These are phyloP conservation scores for Pimephales promelas DNA, from an alignment of 2,113 vertebrate species.

Conservation along the genomic window DNA sequence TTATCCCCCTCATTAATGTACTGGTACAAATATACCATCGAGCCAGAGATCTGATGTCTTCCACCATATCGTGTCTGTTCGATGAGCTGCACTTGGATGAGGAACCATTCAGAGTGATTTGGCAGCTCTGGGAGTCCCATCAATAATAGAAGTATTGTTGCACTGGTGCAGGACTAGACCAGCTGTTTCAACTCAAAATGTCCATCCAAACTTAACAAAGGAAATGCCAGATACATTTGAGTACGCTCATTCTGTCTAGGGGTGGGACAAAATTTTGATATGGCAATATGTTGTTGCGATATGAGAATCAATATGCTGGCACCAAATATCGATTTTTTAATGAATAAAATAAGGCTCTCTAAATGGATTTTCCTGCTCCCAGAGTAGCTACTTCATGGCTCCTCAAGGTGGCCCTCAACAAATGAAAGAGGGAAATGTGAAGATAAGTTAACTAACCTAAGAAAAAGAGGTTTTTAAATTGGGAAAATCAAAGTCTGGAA, in stretches of 20 bases:
- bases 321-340: too few species aligned
- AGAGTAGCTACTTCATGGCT: too few species aligned
- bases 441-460: too few species aligned
- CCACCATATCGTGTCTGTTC: slow-evolving; percentile 64
- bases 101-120: slow-evolving; percentile 66
- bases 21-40: slow-evolving; percentile 66
- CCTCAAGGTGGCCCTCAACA: too few species aligned
- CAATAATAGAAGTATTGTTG: slow-evolving; percentile 77
- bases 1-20: slow-evolving; percentile 75
- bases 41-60: slow-evolving; percentile 57
- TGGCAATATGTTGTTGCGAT: too few species aligned
- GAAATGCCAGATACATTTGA: not conserved
- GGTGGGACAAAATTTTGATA: too few species aligned
- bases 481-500: too few species aligned
- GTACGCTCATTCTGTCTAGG: not conserved
- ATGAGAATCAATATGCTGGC: too few species aligned
- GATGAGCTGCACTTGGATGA: slow-evolving; percentile 68
- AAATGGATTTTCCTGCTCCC: too few species aligned
- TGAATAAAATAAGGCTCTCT: too few species aligned
- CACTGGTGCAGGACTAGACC: slow-evolving; percentile 60
- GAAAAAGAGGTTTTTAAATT: too few species aligned
- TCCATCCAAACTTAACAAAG: slow-evolving; percentile 57
- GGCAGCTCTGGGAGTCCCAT: slow-evolving; percentile 71
- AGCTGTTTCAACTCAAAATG: slow-evolving; percentile 67
- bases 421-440: too few species aligned